A percentile compares a stretch with the other conserved stretches of the same genome.
Evolutionary conservation across 2,888 invertebrate genomes (phyloP).

Genomic region (Melieria omissa): DNA sequence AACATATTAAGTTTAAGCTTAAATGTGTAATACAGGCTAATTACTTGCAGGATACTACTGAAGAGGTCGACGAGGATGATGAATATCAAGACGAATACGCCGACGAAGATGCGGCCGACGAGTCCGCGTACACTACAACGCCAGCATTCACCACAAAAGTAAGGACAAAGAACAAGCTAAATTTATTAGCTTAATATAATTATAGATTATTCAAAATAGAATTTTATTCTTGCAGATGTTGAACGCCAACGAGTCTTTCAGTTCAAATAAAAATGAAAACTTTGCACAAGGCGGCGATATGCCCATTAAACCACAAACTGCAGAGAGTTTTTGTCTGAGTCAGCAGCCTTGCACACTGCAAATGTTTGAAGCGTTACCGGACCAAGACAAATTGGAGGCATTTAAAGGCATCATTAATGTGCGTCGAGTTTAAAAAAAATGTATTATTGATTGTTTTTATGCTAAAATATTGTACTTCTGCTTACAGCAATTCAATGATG

Average conservation of each 20-base stretch:
- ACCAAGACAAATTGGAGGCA: conserved; percentile 57
- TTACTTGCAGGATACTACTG: conserved; percentile 55
- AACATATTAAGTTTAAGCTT: conserved; percentile 57
- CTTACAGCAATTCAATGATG: conserved; percentile 57
- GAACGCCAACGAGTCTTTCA: conserved; percentile 48
- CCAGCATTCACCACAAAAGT: conserved; percentile 45
- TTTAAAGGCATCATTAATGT: conserved; percentile 60
- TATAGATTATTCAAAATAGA: too few relatives aligned
- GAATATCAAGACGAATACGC: conserved; percentile 55
- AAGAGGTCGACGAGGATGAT: conserved; percentile 64
- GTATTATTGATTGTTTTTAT: not conserved
- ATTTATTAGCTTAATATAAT: not conserved
- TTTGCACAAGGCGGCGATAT: conserved; percentile 37
- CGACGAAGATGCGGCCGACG: conserved; percentile 53
- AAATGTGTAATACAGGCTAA: conserved; percentile 53
- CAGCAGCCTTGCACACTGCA: conserved; percentile 57
- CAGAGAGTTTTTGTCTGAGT: conserved; percentile 57
- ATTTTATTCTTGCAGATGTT: conserved; percentile 45
- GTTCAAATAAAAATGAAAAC: conserved; percentile 45
- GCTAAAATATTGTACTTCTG: not conserved
- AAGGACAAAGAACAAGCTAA: not conserved
- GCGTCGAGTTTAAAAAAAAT: conserved; percentile 32
- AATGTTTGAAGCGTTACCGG: conserved; percentile 59
- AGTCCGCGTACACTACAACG: conserved; percentile 52
- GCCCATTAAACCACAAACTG: not conserved